These are phyloP conservation scores for Cervus canadensis DNA, from an alignment of 2,113 vertebrate species.

Conservation along the genomic window DNA sequence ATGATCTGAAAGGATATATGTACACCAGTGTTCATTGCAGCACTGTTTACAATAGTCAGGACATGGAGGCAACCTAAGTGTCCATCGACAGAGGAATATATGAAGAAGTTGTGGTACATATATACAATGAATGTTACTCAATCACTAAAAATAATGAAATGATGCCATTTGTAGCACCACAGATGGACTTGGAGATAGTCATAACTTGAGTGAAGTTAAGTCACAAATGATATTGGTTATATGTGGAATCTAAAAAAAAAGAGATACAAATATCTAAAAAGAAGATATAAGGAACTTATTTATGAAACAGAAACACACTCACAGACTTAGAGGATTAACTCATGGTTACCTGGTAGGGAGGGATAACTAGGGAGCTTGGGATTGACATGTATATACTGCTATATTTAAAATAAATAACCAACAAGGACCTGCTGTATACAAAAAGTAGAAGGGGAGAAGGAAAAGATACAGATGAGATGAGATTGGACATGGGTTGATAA, in stretches of 20 bases:
- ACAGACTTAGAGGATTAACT: background rate
- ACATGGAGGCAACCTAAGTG: background rate
- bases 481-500: background rate
- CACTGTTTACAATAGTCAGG: background rate
- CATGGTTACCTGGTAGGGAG: background rate
- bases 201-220: background rate
- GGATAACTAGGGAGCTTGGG: background rate
- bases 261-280: background rate
- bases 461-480: background rate
- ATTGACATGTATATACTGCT: background rate
- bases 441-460: background rate
- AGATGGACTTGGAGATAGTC: background rate
- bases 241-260: background rate
- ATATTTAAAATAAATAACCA: background rate
- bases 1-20: background rate
- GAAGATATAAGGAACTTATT: background rate
- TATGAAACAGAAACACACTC: background rate
- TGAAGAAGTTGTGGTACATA: background rate
- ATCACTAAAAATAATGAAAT: background rate
- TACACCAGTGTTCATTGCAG: background rate
- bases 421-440: background rate
- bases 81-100: background rate
- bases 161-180: background rate
- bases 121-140: background rate
- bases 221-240: background rate